A percentile compares a stretch with the other conserved stretches of the same genome.
phyloP scores from a whole-genome alignment of 1,140 invertebrate genomes.

The Pogonognathellus flavescens region DNA sequence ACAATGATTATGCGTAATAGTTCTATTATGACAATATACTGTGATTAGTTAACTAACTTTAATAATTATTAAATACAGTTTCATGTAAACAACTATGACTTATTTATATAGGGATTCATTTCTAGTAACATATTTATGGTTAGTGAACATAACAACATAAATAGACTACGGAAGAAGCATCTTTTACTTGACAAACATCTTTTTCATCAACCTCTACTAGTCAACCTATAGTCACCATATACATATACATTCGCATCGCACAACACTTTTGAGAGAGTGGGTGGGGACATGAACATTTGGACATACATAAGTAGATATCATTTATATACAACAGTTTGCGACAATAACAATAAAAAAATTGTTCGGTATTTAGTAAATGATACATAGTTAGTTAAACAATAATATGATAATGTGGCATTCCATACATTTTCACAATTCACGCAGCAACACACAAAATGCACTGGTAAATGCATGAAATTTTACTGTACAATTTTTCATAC shows the following conservation, averaged over 20 bases:
- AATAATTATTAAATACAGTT: constrained; percentile 45
- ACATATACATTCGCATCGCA: not conserved
- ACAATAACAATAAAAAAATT: constrained; percentile 14
- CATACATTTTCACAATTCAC: not conserved
- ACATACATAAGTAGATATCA: constrained; percentile 4
- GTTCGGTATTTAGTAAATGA: not conserved
- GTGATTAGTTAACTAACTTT: constrained; percentile 8
- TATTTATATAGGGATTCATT: constrained; percentile 44
- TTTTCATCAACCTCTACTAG: constrained; percentile 4
- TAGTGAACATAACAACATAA: constrained; percentile 12
- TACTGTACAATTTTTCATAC: too few relatives aligned
- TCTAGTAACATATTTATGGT: constrained; percentile 31
- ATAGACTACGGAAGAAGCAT: constrained; percentile 4
- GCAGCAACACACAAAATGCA: not conserved
- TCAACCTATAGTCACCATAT: not conserved
- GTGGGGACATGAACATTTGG: not conserved
- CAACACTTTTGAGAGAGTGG: not conserved
- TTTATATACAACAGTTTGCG: not conserved
- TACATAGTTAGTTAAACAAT: too few relatives aligned
- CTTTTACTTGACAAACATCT: constrained; percentile 21
- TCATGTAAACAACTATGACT: constrained; percentile 45
- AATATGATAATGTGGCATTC: not conserved
- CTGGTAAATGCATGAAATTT: constrained; percentile 6
- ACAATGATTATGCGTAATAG: not conserved
- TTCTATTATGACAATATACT: not conserved